Percentiles rank a stretch among this genome's conserved stretches.
These are phyloP conservation scores for Thalassophryne amazonica DNA, from an alignment of 2,797 vertebrate species.

Conservation along the genomic window DNA sequence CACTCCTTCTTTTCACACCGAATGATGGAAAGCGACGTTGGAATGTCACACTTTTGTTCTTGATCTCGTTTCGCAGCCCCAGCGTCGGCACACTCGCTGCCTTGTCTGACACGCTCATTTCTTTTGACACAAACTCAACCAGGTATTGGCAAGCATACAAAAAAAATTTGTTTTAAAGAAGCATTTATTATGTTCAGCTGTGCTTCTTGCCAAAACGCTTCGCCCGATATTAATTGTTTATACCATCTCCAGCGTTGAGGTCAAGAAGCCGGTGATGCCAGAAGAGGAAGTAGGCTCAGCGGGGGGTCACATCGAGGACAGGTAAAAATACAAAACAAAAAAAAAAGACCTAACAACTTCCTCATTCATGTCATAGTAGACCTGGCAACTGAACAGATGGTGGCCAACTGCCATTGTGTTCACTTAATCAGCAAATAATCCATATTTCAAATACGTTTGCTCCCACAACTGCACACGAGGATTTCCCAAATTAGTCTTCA, in stretches of 20 bases:
- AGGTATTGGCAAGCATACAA: constrained; percentile 51
- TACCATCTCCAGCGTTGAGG: constrained; percentile 30
- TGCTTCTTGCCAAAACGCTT: background rate
- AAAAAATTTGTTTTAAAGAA: background rate
- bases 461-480: constrained; percentile 11
- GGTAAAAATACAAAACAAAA: too few relatives aligned
- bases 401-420: constrained; percentile 20
- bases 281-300: constrained; percentile 23
- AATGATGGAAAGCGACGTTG: constrained; percentile 15
- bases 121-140: constrained; percentile 41
- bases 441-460: constrained; percentile 14
- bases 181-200: background rate
- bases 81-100: constrained; percentile 28
- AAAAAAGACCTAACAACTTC: constrained; percentile 36
- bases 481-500: constrained; percentile 28
- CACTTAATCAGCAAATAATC: constrained; percentile 16
- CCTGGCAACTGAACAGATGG: constrained; percentile 13
- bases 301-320: constrained; percentile 11
- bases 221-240: constrained; percentile 35
- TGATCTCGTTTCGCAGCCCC: constrained; percentile 46
- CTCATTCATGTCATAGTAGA: constrained; percentile 38
- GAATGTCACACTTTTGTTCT: constrained; percentile 33
- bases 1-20: constrained; percentile 11
- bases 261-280: constrained; percentile 33
- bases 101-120: constrained; percentile 56